Base-by-base conservation (phyloP, 2,797 vertebrate species). In the Valencia hispanica region DNA sequence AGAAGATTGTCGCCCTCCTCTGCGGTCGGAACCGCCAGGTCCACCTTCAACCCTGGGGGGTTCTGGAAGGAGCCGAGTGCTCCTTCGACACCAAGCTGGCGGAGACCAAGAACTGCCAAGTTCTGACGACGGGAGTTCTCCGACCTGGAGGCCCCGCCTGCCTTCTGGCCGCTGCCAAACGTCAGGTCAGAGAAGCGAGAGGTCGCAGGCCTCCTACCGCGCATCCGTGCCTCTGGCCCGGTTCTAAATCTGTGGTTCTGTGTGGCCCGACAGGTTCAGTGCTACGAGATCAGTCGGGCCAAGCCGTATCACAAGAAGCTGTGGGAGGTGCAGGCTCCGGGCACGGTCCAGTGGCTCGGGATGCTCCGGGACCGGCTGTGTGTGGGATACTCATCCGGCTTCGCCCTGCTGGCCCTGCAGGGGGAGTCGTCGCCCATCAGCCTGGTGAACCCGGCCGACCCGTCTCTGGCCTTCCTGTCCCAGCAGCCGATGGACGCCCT, bases 41-140 rank as follows among this genome's bases (percentile, higher is more conserved):
- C 48, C 98, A 99, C 84, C 96, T 99, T 25, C 96, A 96, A 73
- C 94, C 96, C 0, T 99, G 97, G 97, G 93, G 95, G 1, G 95
- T 93, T n/a, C 93, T 99, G 70, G 98, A 99, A 1, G 98, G 98
- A 0, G 94, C 94, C 0, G 98, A 99, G 81, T 90, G 95, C 68
- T 88, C 80, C 79, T 96, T 96, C 2, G 98, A 99, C 85, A 74
- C 95, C 70, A 99, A 99, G 88, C 94, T 99, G 79, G 77, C 97
- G 0, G 98, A 99, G 15, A 98, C 97, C 5, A 99, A 97, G 92
- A 97, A 97, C 92, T 99, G 98, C 94, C 98, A 99, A 90, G 92
- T 96, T 30, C 92, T 99, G 70, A 94, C 94, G 27, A 96, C 96
- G 0, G 97, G 96, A 2, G 84, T 88, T 0, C 93, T 97, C 22